phyloP scores from a whole-genome alignment of 2,113 vertebrate genomes.

The Camelus dromedarius region DNA sequence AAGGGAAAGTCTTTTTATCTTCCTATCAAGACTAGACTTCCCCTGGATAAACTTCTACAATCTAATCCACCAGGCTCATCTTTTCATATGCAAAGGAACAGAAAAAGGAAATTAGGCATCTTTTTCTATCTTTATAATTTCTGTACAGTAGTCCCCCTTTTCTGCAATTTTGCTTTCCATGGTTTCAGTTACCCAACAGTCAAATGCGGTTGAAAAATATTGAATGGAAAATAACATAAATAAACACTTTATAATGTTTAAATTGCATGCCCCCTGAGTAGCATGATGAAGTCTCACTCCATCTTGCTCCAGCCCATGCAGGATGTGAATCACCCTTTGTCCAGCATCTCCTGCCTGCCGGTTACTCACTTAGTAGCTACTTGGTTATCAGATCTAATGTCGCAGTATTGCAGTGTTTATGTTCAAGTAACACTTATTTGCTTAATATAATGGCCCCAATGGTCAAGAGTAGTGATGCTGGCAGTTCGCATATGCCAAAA shows the following conservation, averaged over 20 bases:
- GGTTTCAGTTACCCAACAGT: neutral
- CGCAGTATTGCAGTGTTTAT: neutral
- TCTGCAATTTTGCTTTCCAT: neutral
- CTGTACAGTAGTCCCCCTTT: neutral
- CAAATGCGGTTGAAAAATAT: neutral
- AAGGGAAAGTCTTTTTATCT: neutral
- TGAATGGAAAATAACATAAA: neutral
- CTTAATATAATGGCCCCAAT: neutral
- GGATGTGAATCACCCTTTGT: neutral
- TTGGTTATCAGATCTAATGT: neutral
- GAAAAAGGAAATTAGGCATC: neutral
- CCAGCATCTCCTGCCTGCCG: neutral
- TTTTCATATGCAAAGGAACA: neutral
- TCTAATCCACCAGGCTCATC: neutral
- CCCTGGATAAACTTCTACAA: neutral
- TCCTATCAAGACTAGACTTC: neutral
- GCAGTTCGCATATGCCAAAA: neutral
- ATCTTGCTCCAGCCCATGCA: neutral
- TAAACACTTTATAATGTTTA: neutral
- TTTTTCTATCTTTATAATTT: neutral
- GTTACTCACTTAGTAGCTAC: neutral
- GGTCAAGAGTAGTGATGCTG: neutral
- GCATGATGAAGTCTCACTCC: neutral
- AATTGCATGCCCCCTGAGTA: neutral
- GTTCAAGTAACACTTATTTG: neutral